These are phyloP conservation scores for Petrolisthes cinctipes DNA, from an alignment of 2,888 invertebrate genomes.

Conservation along the genomic window DNA sequence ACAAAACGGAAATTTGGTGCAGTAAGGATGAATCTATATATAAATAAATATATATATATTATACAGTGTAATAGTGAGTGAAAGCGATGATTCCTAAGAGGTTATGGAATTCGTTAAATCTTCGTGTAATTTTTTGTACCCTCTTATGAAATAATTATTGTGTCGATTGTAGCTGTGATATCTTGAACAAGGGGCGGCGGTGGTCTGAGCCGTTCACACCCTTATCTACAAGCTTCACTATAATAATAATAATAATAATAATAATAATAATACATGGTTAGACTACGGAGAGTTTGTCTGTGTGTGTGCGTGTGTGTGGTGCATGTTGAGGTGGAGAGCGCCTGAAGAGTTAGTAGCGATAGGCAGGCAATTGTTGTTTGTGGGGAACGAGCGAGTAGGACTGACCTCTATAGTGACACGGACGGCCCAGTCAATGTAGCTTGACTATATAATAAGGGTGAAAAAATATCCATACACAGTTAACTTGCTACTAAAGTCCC, in stretches of 20 bases:
- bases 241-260: background rate
- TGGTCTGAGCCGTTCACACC: constrained; percentile 15
- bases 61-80: background rate
- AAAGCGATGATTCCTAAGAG: background rate
- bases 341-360: no score
- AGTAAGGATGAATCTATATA: constrained; percentile 4
- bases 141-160: constrained; percentile 50
- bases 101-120: background rate
- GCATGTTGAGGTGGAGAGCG: no score
- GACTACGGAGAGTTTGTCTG: background rate
- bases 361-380: no score
- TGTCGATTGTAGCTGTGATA: constrained; percentile 60
- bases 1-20: constrained; percentile 32
- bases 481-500: no score
- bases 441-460: no score
- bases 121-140: constrained; percentile 19
- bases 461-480: no score
- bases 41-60: constrained; percentile 2
- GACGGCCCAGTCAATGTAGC: no score
- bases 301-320: background rate
- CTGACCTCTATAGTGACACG: no score
- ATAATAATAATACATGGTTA: background rate
- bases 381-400: no score
- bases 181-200: constrained; percentile 31
- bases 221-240: background rate